Conservation (phyloP, 2,888 invertebrate species). For the Hipparchia semele region DNA sequence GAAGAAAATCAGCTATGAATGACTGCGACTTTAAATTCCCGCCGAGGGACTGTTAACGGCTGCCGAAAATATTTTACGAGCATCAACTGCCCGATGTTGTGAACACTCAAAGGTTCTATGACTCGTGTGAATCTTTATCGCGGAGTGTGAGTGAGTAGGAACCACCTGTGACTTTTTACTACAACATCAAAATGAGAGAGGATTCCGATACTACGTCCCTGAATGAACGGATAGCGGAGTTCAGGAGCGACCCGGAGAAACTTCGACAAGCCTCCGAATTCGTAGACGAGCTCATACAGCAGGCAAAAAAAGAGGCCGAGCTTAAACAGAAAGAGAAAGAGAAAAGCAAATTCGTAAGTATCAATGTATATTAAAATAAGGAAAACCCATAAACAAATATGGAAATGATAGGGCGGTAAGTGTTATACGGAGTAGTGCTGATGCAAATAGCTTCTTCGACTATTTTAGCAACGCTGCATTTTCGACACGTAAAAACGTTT, state of each 20-base stretch:
- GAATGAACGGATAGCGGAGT: conserved; percentile 79
- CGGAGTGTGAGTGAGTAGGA: conserved; percentile 26
- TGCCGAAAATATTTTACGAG: conserved; percentile 26
- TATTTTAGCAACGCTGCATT: conserved; percentile 49
- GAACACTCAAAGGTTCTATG: conserved; percentile 45
- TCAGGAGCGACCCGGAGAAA: conserved; percentile 84
- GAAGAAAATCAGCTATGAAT: conserved; percentile 38
- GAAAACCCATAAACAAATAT: conserved; percentile 51
- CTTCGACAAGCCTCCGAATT: conserved; percentile 83
- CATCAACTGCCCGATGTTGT: conserved; percentile 29
- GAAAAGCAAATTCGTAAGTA: conserved; percentile 83
- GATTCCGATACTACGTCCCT: conserved; percentile 66
- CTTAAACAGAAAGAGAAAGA: conserved; percentile 82
- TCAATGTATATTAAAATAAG: conserved; percentile 78
- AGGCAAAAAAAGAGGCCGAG: conserved; percentile 84
- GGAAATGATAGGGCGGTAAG: conserved; percentile 80
- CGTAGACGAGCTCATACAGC: conserved; percentile 84
- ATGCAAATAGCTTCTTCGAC: conserved; percentile 71
- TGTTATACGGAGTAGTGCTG: conserved; percentile 67
- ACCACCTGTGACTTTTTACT: conserved; percentile 41
- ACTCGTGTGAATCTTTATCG: conserved; percentile 39
- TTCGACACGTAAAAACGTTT: conserved; percentile 30
- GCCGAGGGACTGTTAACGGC: conserved; percentile 27
- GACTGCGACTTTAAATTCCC: conserved; percentile 42
- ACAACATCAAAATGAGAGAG: conserved; percentile 64